These are phyloP conservation scores for Nomada ruficornis DNA, from an alignment of 2,888 invertebrate genomes.

Conservation along the genomic window DNA sequence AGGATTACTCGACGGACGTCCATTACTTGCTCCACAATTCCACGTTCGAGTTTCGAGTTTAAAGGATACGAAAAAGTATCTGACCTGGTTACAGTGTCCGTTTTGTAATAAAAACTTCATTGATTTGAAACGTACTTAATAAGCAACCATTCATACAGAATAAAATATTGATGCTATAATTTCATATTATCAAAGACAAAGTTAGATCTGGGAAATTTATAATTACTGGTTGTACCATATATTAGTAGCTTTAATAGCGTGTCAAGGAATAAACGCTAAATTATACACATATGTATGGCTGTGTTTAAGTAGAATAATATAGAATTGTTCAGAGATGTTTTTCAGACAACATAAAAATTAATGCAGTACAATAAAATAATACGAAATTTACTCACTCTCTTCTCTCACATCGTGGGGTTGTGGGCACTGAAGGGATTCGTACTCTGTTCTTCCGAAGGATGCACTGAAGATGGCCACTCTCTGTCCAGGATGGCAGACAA, in stretches of 20 bases:
- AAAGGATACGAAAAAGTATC: not conserved
- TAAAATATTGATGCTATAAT: not conserved
- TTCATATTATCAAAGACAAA: not conserved
- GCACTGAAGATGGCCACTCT: constrained; percentile 97
- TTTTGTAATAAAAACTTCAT: not conserved
- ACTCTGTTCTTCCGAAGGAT: constrained; percentile 94
- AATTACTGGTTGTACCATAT: constrained; percentile 16
- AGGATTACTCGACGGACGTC: not conserved
- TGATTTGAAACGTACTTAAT: not conserved
- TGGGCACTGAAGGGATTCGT: constrained; percentile 94
- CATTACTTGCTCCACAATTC: constrained; percentile 3
- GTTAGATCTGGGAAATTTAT: constrained; percentile 14
- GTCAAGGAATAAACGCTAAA: not conserved
- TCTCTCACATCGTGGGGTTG: constrained; percentile 94
- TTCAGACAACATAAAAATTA: not conserved
- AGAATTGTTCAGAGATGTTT: not conserved
- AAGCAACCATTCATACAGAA: not conserved
- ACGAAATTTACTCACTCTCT: constrained; percentile 89
- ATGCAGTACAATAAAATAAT: not conserved
- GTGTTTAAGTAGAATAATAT: not conserved
- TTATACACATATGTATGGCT: not conserved
- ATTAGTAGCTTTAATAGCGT: constrained; percentile 21
- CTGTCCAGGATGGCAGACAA: constrained; percentile 94
- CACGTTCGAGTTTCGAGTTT: not conserved
- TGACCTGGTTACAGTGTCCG: not conserved